Evolutionary conservation across 1,140 invertebrate genomes (phyloP).

Genomic region (Drosophila varians): DNA sequence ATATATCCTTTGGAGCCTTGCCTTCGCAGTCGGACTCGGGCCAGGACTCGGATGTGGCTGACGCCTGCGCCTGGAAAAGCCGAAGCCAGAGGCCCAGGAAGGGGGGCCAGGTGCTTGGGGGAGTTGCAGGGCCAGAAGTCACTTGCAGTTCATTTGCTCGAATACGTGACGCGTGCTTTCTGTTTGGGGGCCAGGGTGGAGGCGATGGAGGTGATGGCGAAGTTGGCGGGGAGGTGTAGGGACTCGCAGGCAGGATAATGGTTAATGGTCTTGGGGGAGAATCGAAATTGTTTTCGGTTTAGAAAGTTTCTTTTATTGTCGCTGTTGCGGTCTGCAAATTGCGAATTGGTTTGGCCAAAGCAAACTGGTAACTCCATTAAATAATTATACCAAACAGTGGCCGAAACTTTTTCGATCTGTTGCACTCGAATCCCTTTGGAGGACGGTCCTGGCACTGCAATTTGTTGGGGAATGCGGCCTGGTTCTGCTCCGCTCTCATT

Average conservation of each 20-base stretch:
- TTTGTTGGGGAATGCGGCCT: no score
- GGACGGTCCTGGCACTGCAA: constrained; percentile 2
- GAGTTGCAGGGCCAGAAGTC: constrained; percentile 32
- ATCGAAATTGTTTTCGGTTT: constrained; percentile 9
- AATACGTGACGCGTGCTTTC: constrained; percentile 44
- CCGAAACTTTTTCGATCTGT: neutral
- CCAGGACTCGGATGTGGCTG: constrained; percentile 1
- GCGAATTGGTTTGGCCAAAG: neutral
- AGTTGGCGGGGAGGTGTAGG: constrained; percentile 8
- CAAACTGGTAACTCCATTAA: neutral
- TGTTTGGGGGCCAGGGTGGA: neutral
- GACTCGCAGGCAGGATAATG: constrained; percentile 1
- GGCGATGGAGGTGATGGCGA: no score
- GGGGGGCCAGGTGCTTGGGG: neutral
- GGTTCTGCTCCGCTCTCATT: constrained; percentile 22
- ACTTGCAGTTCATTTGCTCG: constrained; percentile 58
- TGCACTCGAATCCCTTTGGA: neutral
- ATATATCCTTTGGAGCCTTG: constrained; percentile 42
- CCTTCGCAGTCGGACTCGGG: constrained; percentile 38
- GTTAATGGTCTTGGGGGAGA: constrained; percentile 7
- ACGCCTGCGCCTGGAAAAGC: constrained; percentile 32
- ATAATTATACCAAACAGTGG: neutral
- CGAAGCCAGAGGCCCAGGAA: neutral
- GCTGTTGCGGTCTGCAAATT: neutral
- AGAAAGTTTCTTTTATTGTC: constrained; percentile 8